Evolutionary conservation across 2,888 invertebrate species (phyloP), one percentile per base, ranked within the genome.

Genomic region (Bimastos eiseni): DNA sequence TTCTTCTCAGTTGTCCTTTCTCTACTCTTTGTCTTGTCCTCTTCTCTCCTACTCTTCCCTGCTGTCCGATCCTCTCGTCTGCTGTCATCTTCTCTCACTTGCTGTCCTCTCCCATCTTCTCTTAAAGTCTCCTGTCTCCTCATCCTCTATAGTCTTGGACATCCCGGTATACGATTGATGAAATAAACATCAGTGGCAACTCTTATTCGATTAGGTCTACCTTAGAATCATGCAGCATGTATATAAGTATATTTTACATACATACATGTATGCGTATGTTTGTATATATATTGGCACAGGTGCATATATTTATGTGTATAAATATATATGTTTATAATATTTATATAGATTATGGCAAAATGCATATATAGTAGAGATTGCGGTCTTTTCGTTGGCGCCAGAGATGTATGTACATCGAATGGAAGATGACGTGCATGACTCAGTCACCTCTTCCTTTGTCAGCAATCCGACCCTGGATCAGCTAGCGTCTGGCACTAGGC

Each of bases 181-280:
- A n/a, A 70, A n/a, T 4, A 70, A 70, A n/a, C 70, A 3, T n/a
- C 70, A n/a, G 11, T 55, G 4, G 55, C 24, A 55, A 55, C 55
- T 70, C 70, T 70, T 70, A 70, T n/a, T 70, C 70, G 70, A 70
- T 70, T n/a, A n/a, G n/a, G n/a, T n/a, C n/a, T n/a, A n/a, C 70
- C n/a, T 30, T n/a, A 70, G 70, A 21, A 49, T 49, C 49, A 24
- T 24, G 11, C n/a, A n/a, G 17, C 70, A 70, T 55, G 30, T 24
- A 11, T 55, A 55, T 11, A n/a, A 70, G 30, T 49, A 49, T 49
- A 49, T 21, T 49, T 21, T 49, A 24, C 6, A 41, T 11, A 41
- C 6, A 15, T 41, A 15, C 41, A 41, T 21, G 24, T 49, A 49
- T 49, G 6, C 24, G 24, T 1, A 21, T 17, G 15, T 49, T 21